Base-by-base conservation (phyloP, 2,888 invertebrate species). In the Diadegma fenestrale region DNA sequence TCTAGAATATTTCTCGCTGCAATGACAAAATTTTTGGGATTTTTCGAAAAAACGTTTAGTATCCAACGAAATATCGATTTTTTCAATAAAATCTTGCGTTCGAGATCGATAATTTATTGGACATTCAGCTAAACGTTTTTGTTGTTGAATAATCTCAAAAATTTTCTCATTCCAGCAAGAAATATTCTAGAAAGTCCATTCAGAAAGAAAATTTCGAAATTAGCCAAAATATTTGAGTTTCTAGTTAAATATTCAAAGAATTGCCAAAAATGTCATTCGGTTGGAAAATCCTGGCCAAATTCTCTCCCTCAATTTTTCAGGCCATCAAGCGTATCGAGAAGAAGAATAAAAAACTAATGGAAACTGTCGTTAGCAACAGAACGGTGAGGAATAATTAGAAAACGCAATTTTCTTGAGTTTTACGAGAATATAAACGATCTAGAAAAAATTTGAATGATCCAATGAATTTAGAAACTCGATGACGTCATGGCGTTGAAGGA, bases 271-370 rank as follows among this genome's bases (percentile, higher is more conserved):
- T 30, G 1, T 30, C 30, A 30, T 30, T n/a, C 30, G 30, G 30
- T 2, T 30, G 30, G 1, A 69, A 45, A 48, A 7, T 45, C 22
- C 3, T 41, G 6, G 41, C 8, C 19, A 1, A 8, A 51, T 19
- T 51, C 22, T 1, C 12, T 54, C 10, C 10, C 1, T 30, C 30
- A 72, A 73, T 66, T 54, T 87, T 83, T 66, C 77, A 93, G 93
- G 90, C 92, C 78, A 90, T 92, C 37, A 90, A 87, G 69, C 87
- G 86, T 75, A 90, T 93, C 80, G 92, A 93, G 71, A 86, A 88
- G 66, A 90, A 89, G 19, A 93, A 93, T 86, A 78, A 87, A 19
- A 87, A 92, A 85, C 89, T 93, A 88, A 85, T 88, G 71, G 82
- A 69, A 14, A 89, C 88, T 0, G 87, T 93, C 2, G 84, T 90